Conservation (phyloP, 2,797 vertebrate genomes). For the Remorina albescens region DNA sequence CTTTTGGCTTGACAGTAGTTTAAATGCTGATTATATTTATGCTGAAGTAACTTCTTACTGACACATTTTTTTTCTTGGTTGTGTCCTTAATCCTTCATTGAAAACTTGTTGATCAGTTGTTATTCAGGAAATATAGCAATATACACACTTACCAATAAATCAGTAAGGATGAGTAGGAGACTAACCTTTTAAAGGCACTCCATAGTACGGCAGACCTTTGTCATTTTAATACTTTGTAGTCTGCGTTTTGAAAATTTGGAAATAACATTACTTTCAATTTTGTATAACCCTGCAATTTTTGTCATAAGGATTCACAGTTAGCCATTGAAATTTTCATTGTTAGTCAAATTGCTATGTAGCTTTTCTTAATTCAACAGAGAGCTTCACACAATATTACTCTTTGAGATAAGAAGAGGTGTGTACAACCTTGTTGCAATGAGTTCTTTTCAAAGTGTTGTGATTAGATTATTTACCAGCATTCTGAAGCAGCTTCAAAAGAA, state of each 20-base stretch:
- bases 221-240: slow-evolving; percentile 11
- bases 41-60: slow-evolving; percentile 10
- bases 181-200: not conserved
- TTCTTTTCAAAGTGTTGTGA: slow-evolving; percentile 26
- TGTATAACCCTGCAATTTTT: not conserved
- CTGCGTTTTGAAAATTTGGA: not conserved
- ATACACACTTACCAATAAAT: not conserved
- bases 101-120: not conserved
- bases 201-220: slow-evolving; percentile 19
- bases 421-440: slow-evolving; percentile 10
- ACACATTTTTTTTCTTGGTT: slow-evolving; percentile 24
- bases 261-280: not conserved
- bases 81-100: not conserved
- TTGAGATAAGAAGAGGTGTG: slow-evolving; percentile 15
- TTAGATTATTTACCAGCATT: slow-evolving; percentile 39
- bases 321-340: not conserved
- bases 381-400: slow-evolving; percentile 9
- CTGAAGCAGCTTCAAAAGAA: slow-evolving; percentile 30
- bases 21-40: slow-evolving; percentile 35
- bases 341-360: not conserved
- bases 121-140: not conserved
- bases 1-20: slow-evolving; percentile 28
- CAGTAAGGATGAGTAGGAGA: not conserved
- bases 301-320: slow-evolving; percentile 4
- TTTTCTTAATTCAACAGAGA: slow-evolving; percentile 9